phyloP scores from a whole-genome alignment of 1,140 invertebrate genomes.

The Pomacea maculata region DNA sequence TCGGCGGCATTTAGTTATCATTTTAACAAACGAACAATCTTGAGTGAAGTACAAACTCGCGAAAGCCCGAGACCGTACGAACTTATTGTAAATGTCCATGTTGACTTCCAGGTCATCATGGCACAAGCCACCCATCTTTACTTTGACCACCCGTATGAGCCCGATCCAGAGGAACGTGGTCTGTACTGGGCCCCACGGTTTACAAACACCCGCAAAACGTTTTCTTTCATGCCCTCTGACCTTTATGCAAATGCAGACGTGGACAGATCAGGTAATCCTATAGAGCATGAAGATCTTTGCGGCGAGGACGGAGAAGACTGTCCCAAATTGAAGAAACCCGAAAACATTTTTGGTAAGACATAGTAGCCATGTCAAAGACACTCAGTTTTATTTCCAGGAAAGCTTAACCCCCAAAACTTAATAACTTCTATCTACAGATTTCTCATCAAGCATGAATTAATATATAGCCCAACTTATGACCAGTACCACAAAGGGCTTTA shows the following conservation, averaged over 20 bases:
- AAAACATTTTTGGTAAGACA: conserved; percentile 53
- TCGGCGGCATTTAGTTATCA: no score
- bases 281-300: conserved; percentile 40
- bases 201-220: conserved; percentile 47
- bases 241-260: conserved; percentile 54
- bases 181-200: conserved; percentile 58
- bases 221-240: conserved; percentile 51
- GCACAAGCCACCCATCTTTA: conserved; percentile 57
- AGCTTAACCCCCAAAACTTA: no score
- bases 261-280: conserved; percentile 39
- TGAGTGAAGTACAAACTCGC: no score
- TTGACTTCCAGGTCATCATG: conserved; percentile 46
- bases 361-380: conserved; percentile 13
- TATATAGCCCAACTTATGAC: no score
- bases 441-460: no score
- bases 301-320: conserved; percentile 36
- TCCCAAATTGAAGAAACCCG: conserved; percentile 40
- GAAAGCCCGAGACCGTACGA: no score
- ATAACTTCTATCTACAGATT: no score
- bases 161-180: conserved; percentile 57
- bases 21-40: no score
- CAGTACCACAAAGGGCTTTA: no score
- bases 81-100: no score
- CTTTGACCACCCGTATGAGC: conserved; percentile 61
- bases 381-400: no score